These are phyloP conservation scores for Menidia beryllina DNA, from an alignment of 2,113 vertebrate genomes.

Conservation along the genomic window DNA sequence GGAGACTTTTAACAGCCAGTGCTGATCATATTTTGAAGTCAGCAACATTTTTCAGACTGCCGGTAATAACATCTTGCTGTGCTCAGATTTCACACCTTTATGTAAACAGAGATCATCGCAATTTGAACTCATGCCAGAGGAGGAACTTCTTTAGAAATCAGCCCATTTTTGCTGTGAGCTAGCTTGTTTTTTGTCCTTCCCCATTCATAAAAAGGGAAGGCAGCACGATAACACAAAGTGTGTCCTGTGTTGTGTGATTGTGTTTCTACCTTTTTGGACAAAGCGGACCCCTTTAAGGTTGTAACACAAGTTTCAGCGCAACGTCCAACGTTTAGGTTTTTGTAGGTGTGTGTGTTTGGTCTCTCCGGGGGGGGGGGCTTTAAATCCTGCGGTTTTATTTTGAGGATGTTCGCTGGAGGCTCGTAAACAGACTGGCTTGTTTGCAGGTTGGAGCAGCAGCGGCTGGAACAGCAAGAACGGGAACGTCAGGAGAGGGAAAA, in stretches of 20 bases:
- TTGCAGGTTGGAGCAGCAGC: slow-evolving; percentile 79
- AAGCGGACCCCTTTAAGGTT: not conserved
- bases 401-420: not conserved
- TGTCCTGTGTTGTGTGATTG: not conserved
- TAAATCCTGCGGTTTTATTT: not conserved
- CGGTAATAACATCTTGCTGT: too few species aligned
- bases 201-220: too few species aligned
- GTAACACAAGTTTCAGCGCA: not conserved
- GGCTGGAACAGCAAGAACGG: slow-evolving; percentile 77
- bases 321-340: too few species aligned
- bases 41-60: too few species aligned
- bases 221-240: not conserved
- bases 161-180: too few species aligned
- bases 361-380: too few species aligned
- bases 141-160: not conserved
- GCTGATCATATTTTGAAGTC: too few species aligned
- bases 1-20: too few species aligned
- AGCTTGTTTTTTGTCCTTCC: too few species aligned
- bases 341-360: not conserved
- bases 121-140: not conserved
- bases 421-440: slow-evolving; percentile 34
- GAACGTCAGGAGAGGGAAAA: slow-evolving; percentile 78
- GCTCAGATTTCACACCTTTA: too few species aligned
- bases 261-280: not conserved
- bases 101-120: too few species aligned